phyloP scores from a whole-genome alignment of 53 echinoderm and acorn worm species.

The Glandiceps talaboti region DNA sequence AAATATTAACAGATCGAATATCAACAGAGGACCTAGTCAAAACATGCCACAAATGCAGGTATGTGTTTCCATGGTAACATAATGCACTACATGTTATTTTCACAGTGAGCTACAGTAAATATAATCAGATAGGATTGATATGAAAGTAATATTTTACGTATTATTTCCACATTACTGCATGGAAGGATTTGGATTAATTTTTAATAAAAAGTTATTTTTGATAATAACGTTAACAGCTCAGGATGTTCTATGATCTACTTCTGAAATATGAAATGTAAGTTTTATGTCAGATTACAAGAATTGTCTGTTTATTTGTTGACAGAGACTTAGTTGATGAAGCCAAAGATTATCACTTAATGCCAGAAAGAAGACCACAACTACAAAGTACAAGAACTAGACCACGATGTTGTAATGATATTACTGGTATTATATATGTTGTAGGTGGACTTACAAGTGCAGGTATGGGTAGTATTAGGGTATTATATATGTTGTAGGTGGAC shows the following conservation, averaged over 20 bases:
- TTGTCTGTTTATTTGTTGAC: background rate
- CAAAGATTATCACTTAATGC: conserved; percentile 90
- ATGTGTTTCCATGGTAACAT: too few species aligned
- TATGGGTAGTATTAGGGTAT: conserved; percentile 3
- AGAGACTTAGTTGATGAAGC: conserved; percentile 98
- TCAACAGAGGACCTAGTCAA: conserved; percentile 75
- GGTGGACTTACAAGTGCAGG: conserved; percentile 95
- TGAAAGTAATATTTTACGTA: too few species aligned
- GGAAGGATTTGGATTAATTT: too few species aligned
- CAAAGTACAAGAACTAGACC: conserved; percentile 81
- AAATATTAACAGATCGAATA: conserved; percentile 74
- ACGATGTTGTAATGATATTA: conserved; percentile 81
- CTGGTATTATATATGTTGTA: conserved; percentile 88
- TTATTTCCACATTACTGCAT: too few species aligned
- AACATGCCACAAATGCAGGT: conserved; percentile 85
- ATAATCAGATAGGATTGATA: too few species aligned
- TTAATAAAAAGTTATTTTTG: too few species aligned
- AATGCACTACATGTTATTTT: too few species aligned
- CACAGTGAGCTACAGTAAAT: too few species aligned
- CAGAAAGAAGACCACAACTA: conserved; percentile 65
- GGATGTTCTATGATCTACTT: too few species aligned
- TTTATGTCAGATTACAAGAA: background rate
- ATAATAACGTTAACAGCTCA: too few species aligned
- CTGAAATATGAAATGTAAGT: background rate
- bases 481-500: too few species aligned